Evolutionary conservation across 2,797 vertebrate species (phyloP), one percentile per base, ranked within the genome.

Genomic region (Xenentodon cancila): DNA sequence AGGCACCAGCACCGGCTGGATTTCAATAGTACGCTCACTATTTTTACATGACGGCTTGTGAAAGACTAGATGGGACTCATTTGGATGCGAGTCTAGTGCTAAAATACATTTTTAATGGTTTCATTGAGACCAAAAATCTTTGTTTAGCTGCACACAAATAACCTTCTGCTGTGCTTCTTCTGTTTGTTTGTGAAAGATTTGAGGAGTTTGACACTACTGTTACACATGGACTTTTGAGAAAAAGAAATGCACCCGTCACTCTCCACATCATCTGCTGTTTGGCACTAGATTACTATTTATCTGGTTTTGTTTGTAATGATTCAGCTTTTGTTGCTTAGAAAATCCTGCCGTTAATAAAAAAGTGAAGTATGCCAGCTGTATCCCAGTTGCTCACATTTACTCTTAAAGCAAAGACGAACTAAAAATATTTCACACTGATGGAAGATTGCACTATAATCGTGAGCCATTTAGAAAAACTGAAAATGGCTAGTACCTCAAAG

Each of bases 231-330:
- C 6, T 1, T 61, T n/a, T n/a, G n/a, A 25, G 5, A 76, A 47
- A 2, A n/a, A 68, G 37, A 27, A 40, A 40, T 15, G 13, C 37
- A 2, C 62, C 42, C 54, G 42, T 25, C 4, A 3, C 58, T 67
- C 70, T 73, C 37, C n/a, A 77, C 37, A 30, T 67, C 22, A 34
- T 37, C 46, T 64, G 63, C 61, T 61, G 73, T 91, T 92, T 93
- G 91, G 92, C 91, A 92, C 90, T 84, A 73, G 61, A 86, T 77
- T 12, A 64, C 59, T 63, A 71, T 49, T 47, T 34, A 57, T 80
- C 62, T 60, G 40, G 42, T 75, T 68, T 62, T 53, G 67, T 51
- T 59, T 73, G 25, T 11, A 21, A 51, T 9, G 60, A 67, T 9
- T 32, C 67, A 50, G 34, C 18, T 64, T 71, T 68, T 47, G 57